Conservation (phyloP, 2,113 vertebrate species). For the Neoarius graeffei region DNA sequence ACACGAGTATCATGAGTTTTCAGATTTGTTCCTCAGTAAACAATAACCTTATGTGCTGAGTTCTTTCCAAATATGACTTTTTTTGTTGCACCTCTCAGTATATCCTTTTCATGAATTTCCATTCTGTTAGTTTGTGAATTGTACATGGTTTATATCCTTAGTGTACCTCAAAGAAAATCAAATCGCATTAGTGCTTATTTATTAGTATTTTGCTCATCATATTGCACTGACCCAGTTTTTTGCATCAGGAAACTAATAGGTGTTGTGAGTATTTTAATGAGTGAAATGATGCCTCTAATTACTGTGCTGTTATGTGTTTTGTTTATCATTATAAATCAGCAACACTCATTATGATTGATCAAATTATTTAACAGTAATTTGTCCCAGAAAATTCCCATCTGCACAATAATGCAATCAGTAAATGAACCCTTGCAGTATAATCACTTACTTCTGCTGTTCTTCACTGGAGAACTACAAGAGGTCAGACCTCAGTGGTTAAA, state of each 20-base stretch:
- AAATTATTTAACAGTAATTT: background rate
- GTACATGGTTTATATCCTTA: background rate
- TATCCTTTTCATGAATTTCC: background rate
- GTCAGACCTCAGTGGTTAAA: slow-evolving; percentile 31
- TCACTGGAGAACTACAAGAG: background rate
- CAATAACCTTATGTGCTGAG: background rate
- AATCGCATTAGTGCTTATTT: background rate
- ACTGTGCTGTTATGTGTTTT: background rate
- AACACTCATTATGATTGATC: background rate
- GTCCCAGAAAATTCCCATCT: background rate
- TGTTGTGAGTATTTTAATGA: background rate
- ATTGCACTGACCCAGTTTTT: background rate
- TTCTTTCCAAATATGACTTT: slow-evolving; percentile 4
- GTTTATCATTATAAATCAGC: background rate
- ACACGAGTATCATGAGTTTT: background rate
- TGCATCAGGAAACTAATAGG: background rate
- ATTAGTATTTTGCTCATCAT: background rate
- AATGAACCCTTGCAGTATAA: background rate
- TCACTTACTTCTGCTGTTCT: slow-evolving; percentile 31
- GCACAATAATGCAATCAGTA: background rate
- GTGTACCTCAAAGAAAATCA: background rate
- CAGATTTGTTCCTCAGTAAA: background rate
- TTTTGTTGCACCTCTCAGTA: background rate
- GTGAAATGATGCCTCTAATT: background rate
- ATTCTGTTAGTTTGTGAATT: background rate